Percentiles rank a stretch among this genome's conserved stretches.
phyloP scores from a whole-genome alignment of 64 coral and sea anemone species.

The Dendrophyllia cribrosa region DNA sequence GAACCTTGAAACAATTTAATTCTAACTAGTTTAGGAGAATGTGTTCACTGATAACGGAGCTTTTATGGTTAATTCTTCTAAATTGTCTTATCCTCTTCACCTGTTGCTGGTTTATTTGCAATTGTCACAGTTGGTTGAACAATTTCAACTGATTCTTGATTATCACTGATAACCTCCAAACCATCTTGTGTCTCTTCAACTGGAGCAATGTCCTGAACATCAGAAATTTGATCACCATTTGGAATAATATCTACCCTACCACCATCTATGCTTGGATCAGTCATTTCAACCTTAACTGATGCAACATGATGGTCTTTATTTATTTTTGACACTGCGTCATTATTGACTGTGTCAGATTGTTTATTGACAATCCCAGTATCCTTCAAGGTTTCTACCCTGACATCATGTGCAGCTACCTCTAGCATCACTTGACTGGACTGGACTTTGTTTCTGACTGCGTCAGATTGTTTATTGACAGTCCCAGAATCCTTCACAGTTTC shows the following conservation, averaged over 20 bases:
- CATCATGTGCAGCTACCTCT: not conserved
- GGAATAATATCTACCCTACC: not conserved
- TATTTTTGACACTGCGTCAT: not conserved
- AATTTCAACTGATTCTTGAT: conserved; percentile 11
- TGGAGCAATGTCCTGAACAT: not conserved
- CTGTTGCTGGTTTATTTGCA: not conserved
- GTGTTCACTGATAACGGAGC: not conserved
- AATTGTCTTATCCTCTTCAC: not conserved
- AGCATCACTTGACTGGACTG: conserved; percentile 14
- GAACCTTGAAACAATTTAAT: too few species aligned
- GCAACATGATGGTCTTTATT: not conserved
- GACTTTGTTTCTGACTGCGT: too few species aligned
- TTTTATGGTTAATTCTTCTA: not conserved
- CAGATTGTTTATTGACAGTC: not conserved
- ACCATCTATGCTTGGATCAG: not conserved
- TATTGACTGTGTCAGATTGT: not conserved
- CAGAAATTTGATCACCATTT: not conserved
- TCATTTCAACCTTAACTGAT: not conserved
- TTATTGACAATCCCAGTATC: too few species aligned
- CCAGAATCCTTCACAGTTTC: not conserved
- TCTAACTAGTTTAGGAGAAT: not conserved
- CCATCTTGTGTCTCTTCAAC: conserved; percentile 17
- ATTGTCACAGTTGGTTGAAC: conserved; percentile 34
- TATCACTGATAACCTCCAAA: not conserved
- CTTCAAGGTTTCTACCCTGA: not conserved